phyloP scores from a whole-genome alignment of 2,797 vertebrate species.

The Mycteria americana region DNA sequence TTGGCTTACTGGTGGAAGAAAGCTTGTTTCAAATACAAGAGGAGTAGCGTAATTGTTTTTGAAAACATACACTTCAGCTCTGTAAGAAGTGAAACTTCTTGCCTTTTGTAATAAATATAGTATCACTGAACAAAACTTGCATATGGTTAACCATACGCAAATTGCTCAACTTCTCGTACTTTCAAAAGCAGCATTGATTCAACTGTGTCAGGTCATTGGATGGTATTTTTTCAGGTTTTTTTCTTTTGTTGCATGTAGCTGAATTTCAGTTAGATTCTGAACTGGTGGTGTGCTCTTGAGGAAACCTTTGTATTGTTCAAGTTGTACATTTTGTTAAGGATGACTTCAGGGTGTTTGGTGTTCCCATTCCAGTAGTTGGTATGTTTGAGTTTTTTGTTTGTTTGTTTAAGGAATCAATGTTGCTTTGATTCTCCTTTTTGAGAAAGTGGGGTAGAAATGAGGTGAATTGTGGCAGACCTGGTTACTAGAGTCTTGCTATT shows the following conservation, averaged over 20 bases:
- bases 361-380: not conserved
- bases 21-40: not conserved
- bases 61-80: not conserved
- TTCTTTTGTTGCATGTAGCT: not conserved
- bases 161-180: not conserved
- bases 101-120: not conserved
- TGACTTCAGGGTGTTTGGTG: not conserved
- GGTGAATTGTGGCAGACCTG: not conserved
- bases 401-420: not conserved
- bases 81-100: not conserved
- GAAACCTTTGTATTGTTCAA: not conserved
- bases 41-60: not conserved
- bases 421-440: not conserved
- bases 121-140: not conserved
- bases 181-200: not conserved
- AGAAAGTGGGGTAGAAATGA: not conserved
- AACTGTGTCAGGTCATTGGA: not conserved
- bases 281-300: not conserved
- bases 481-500: not conserved
- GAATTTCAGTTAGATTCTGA: not conserved
- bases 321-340: not conserved
- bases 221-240: not conserved
- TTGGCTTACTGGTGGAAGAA: not conserved
- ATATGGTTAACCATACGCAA: accelerated
- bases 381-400: not conserved